Evolutionary conservation across 1,140 invertebrate genomes (phyloP), one percentile per base, ranked within the genome.

Genomic region (Anoplophora glabripennis): DNA sequence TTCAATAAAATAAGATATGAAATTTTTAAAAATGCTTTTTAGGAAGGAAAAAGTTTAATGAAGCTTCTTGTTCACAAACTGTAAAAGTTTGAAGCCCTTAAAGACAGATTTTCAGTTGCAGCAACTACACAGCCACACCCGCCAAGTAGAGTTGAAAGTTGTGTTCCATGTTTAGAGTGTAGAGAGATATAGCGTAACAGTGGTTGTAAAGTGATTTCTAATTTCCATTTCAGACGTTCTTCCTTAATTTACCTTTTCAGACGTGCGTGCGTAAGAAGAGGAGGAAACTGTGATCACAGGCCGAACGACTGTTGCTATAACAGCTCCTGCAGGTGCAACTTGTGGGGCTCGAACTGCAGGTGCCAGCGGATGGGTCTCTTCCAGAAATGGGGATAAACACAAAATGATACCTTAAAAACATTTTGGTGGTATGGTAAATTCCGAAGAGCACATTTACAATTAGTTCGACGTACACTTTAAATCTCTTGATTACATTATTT

Each of bases 331-430:
- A 83, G 91, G 37, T 94, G 92, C 82, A 94, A 93, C 76, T 81
- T 94, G 4, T 94, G 92, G 92, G 91, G 91, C 17, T 86, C 88
- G 66, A 94, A 94, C 78, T 94, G 92, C 76, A 84, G 88, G 65
- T 94, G 92, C 76, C 90, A 93, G 76, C 84, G 91, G 61, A 86
- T 89, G 82, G 92, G 92, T 38, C 83, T 94, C 65, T 93, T 94
- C 81, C 91, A 94, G 74, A 90, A 92, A 77, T 92, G 90, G 90
- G 90, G 90, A 66, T 87, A 85, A 82, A 69, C 18, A 15, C 36
- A 11, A 11, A 8, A 18, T 18, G 40, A 52, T 42, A 28, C 12
- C 21, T 28, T 28, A 28, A 28, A n/a, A 28, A 3, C 21, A 28
- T 5, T 28, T 28, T 28, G 21, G 21, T 28, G 21, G 21, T 28